Percentiles rank a stretch among this genome's conserved stretches.
These are phyloP conservation scores for Atrina japonica DNA, from an alignment of 2,888 invertebrate species.

Conservation along the genomic window DNA sequence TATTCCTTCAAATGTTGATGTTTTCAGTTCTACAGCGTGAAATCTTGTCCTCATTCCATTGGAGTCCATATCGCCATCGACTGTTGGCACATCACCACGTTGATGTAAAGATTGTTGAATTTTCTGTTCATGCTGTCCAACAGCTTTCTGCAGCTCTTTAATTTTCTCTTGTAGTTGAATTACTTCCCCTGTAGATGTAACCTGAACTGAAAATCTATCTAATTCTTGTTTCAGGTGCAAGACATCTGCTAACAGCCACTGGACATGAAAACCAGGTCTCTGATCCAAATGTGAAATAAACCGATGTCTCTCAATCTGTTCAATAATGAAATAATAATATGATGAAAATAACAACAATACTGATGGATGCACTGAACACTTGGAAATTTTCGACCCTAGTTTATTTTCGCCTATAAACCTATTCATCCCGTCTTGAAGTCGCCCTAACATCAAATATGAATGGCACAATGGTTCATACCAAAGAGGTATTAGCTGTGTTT, in stretches of 20 bases:
- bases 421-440: too few species aligned
- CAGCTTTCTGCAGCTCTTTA: constrained; percentile 18
- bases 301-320: constrained; percentile 43
- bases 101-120: constrained; percentile 5
- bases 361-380: too few species aligned
- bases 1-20: constrained; percentile 62
- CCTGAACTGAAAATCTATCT: background rate
- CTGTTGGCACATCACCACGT: background rate
- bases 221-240: background rate
- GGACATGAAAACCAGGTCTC: constrained; percentile 46
- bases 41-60: background rate
- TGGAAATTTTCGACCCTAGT: too few species aligned
- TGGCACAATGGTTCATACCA: too few species aligned
- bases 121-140: constrained; percentile 15
- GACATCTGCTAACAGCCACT: constrained; percentile 7
- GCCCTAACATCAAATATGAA: too few species aligned
- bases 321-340: background rate
- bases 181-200: background rate
- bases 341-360: background rate
- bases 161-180: background rate
- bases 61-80: background rate
- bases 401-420: too few species aligned
- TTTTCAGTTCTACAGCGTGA: constrained; percentile 51
- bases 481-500: too few species aligned
- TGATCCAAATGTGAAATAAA: constrained; percentile 44